Percentiles rank a stretch among this genome's conserved stretches.
phyloP scores from a whole-genome alignment of 2,797 vertebrate genomes.

The Semaprochilodus insignis region DNA sequence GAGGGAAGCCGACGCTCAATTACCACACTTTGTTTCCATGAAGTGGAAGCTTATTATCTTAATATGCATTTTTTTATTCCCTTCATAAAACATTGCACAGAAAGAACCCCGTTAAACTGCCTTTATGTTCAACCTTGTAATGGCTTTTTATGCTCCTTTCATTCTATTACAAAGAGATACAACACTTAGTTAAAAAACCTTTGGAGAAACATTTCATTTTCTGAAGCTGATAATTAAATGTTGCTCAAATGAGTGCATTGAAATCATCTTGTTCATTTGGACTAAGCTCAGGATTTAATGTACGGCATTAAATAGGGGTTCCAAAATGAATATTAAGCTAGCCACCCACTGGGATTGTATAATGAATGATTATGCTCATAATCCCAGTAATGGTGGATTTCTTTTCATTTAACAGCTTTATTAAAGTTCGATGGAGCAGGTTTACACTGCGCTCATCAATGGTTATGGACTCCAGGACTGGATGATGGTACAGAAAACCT shows the following conservation, averaged over 20 bases:
- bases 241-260: constrained; percentile 78
- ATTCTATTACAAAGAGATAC: constrained; percentile 78
- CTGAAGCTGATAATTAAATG: constrained; percentile 80
- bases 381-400: constrained; percentile 79
- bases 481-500: neutral
- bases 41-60: constrained; percentile 74
- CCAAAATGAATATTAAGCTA: constrained; percentile 77
- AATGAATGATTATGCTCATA: constrained; percentile 82
- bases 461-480: constrained; percentile 36
- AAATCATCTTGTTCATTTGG: constrained; percentile 75
- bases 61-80: constrained; percentile 72
- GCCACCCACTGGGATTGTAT: constrained; percentile 80
- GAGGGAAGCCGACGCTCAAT: constrained; percentile 60
- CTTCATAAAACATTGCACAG: constrained; percentile 73
- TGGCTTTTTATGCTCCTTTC: constrained; percentile 70
- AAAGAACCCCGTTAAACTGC: constrained; percentile 53
- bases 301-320: constrained; percentile 79
- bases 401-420: constrained; percentile 71
- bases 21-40: constrained; percentile 66
- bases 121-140: constrained; percentile 68
- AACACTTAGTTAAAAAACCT: constrained; percentile 74
- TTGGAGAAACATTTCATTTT: constrained; percentile 79
- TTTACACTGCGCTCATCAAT: constrained; percentile 62
- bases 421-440: constrained; percentile 62
- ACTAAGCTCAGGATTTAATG: constrained; percentile 76